Percentiles rank a stretch among this genome's conserved stretches.
Conservation (phyloP, 1,140 invertebrate genomes). For the Drosophila punjabiensis region DNA sequence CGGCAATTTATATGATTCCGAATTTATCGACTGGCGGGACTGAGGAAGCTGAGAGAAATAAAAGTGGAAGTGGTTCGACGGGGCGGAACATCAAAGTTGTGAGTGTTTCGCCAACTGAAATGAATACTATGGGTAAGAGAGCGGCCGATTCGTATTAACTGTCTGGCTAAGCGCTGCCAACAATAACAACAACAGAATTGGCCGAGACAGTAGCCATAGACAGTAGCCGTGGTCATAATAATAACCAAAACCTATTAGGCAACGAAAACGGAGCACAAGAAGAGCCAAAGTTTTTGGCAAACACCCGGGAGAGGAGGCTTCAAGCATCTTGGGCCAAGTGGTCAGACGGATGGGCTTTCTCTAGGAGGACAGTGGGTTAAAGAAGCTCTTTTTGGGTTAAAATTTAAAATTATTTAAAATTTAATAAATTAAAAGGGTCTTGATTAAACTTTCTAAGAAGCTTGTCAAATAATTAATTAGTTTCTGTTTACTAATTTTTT, state of each 20-base stretch:
- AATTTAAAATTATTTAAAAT: too few relatives aligned
- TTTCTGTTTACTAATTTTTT: too few relatives aligned
- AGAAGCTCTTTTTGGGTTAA: too few relatives aligned
- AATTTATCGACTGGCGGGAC: constrained; percentile 44
- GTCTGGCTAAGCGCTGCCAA: constrained; percentile 53
- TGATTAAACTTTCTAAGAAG: not conserved
- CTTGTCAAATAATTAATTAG: not conserved
- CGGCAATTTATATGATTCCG: constrained; percentile 72
- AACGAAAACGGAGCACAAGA: constrained; percentile 39
- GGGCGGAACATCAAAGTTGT: constrained; percentile 55
- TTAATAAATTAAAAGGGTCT: not conserved
- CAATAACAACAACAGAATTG: constrained; percentile 45
- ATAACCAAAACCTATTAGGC: constrained; percentile 76
- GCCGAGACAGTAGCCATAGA: constrained; percentile 22
- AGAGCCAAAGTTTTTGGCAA: constrained; percentile 39
- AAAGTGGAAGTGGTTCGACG: constrained; percentile 64
- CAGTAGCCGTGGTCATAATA: constrained; percentile 57
- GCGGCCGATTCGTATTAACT: constrained; percentile 67
- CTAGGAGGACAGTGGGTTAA: not conserved
- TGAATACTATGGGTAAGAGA: constrained; percentile 46
- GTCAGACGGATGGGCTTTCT: constrained; percentile 30
- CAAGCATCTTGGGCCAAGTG: constrained; percentile 36
- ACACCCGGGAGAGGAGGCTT: constrained; percentile 18
- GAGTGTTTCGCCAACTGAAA: constrained; percentile 60
- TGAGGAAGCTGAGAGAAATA: constrained; percentile 26